A percentile compares a stretch with the other conserved stretches of the same genome.
phyloP scores from a whole-genome alignment of 1,140 invertebrate species.

The Formica exsecta region DNA sequence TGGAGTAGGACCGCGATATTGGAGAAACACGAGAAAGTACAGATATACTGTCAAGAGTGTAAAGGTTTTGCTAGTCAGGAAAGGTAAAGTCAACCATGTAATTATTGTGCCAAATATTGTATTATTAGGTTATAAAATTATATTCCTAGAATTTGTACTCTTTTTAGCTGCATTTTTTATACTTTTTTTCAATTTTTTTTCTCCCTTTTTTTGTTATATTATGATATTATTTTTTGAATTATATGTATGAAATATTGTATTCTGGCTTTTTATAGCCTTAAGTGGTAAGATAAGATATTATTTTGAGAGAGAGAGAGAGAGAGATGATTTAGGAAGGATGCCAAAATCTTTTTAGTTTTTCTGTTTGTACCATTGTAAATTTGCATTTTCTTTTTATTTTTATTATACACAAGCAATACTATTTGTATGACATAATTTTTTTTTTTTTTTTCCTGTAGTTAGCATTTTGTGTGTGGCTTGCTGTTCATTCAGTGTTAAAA shows the following conservation, averaged over 20 bases:
- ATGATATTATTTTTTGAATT: constrained; percentile 39
- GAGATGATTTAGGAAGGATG: not conserved
- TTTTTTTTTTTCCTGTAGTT: constrained; percentile 85
- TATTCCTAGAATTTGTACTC: not conserved
- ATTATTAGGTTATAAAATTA: constrained; percentile 35
- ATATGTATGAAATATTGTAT: constrained; percentile 26
- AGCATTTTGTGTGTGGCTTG: constrained; percentile 85
- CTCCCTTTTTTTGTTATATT: not conserved
- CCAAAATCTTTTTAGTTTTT: not conserved
- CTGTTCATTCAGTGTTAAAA: constrained; percentile 84
- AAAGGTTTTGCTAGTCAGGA: constrained; percentile 80
- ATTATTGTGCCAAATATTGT: not conserved
- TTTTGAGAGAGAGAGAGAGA: not conserved
- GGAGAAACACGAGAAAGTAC: constrained; percentile 79
- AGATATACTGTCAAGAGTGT: constrained; percentile 83
- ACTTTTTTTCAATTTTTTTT: not conserved
- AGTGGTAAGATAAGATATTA: not conserved
- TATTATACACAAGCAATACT: constrained; percentile 40
- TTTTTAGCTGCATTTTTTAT: not conserved
- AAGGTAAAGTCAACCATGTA: constrained; percentile 73
- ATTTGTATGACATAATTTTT: constrained; percentile 78
- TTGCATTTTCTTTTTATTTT: constrained; percentile 9
- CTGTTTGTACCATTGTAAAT: constrained; percentile 20
- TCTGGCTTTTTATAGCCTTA: constrained; percentile 53
- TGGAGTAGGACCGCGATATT: constrained; percentile 83